Evolutionary conservation across 2,888 invertebrate genomes (phyloP), one percentile per base, ranked within the genome.

Genomic region (Rambutsinella grinnellia): DNA sequence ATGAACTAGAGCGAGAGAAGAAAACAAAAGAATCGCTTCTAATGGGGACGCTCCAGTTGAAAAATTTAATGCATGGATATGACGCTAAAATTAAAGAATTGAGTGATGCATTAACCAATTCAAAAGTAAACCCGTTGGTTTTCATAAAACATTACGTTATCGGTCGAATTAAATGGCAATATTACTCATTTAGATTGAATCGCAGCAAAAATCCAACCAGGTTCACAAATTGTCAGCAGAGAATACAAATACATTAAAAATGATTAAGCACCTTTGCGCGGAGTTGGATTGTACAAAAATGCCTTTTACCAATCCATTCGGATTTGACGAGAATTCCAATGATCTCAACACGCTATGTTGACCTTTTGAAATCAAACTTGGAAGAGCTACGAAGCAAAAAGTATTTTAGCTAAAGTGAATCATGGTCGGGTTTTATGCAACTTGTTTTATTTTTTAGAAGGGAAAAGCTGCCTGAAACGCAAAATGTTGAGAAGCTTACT

Each of bases 11-110:
- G 10, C 58, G 77, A 17, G 81, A 81, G 63, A 66, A 69, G 26
- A 71, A 80, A 49, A 69, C 63, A 13, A 82, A 79, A 51, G 76
- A 78, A 49, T 61, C 57, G 21, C 68, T 81, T 2, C 63, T 82
- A 8, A 46, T 78, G 10, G 80, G 79, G 10, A 80, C 79, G 0
- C 69, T 80, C 24, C 72, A 81, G 21, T 46, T 80, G n/a, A 80
- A 82, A 78, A 79, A 67, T 62, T 54, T 74, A 51, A 24, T 79
- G 0, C 77, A 79, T 44, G 56, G 61, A 2, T 71, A 69, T 24
- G 75, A 79, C 19, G 23, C 47, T 0, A 54, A 66, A 26, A 63
- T 72, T 6, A 47, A 53, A 1, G 62, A 65, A 17, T 21, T 72
- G 17, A 58, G 67, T 13, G 44, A 5, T 13, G 68, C 74, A 49